Conservation (phyloP, 2,888 invertebrate genomes). For the Cheilosia urbana region DNA sequence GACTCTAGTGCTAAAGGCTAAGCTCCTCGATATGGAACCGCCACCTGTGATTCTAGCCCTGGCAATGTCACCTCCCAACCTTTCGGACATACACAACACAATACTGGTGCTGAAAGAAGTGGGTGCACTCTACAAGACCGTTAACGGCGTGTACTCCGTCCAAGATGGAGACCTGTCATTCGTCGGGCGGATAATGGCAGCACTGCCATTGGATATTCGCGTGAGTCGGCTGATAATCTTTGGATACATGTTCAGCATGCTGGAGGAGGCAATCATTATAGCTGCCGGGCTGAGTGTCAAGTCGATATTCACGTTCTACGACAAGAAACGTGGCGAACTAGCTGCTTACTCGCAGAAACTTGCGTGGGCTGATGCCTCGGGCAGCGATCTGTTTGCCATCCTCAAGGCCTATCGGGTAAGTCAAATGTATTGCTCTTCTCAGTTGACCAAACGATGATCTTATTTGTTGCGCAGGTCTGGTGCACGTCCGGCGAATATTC, state of each 20-base stretch:
- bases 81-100: constrained; percentile 91
- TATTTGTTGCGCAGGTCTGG: constrained; percentile 86
- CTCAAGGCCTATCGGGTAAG: constrained; percentile 90
- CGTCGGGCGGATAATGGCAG: constrained; percentile 92
- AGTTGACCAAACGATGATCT: not conserved
- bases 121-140: constrained; percentile 90
- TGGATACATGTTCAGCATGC: constrained; percentile 93
- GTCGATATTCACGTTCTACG: constrained; percentile 91
- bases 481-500: constrained; percentile 84
- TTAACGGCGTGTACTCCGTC: constrained; percentile 84
- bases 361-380: constrained; percentile 92
- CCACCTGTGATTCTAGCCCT: constrained; percentile 91
- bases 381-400: constrained; percentile 92
- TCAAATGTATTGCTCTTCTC: not conserved
- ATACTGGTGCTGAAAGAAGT: constrained; percentile 93
- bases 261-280: constrained; percentile 95
- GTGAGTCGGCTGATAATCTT: constrained; percentile 93
- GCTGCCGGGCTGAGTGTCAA: constrained; percentile 93
- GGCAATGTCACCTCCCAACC: constrained; percentile 94
- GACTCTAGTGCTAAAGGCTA: constrained; percentile 90
- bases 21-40: constrained; percentile 92
- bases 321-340: constrained; percentile 86
- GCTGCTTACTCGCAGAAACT: constrained; percentile 90
- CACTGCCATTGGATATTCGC: constrained; percentile 92
- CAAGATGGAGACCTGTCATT: constrained; percentile 95